Base-by-base conservation (phyloP, 30 jellyfish, hydroid and myxozoan species). In the Aurelia aurita region DNA sequence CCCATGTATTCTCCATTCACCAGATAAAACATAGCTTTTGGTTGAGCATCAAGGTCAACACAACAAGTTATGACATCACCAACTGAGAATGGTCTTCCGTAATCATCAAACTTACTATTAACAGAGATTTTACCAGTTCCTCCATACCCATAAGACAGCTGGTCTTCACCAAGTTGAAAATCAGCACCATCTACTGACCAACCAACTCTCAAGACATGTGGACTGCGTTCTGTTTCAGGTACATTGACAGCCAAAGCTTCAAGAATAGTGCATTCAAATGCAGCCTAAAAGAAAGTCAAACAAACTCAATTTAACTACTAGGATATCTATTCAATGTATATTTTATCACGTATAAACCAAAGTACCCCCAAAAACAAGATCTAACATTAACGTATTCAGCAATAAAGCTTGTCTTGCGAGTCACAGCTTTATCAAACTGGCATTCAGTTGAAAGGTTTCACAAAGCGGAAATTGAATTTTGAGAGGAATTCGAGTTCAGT, bases 111-210 rank as follows among this genome's bases (percentile, higher is more conserved):
- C 71, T 86, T 95, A 59, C 86, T 54, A 62, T 95, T 88, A 3
- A 57, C 72, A 4, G 99, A 85, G 13, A 67, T 69, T 54, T 95
- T 95, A 63, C 97, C 99, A 35, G 99, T 95, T 0, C 99, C 99
- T n/a, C 99, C 99, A 71, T 89, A 95, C 12, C 99, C 99, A 93
- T 91, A 95, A 9, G 99, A 95, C 46, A 89, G 88, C 2, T 72
- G 74, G 72, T 95, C 99, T 86, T 95, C 99, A 1, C 99, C 99
- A 23, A 95, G 89, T 58, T 89, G 99, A 57, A 87, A 69, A 54
- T 84, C 96, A 58, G 99, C 87, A 3, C 92, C 92, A 57, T 95
- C 99, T 68, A 86, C 97, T 28, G 97, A 87, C 99, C 99, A 95
- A 13, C 99, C 99, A 68, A 95, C 97, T 47, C 99, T 85, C 57